Evolutionary conservation across 2,113 vertebrate genomes (phyloP).

Genomic region (Toxotes jaculatrix): DNA sequence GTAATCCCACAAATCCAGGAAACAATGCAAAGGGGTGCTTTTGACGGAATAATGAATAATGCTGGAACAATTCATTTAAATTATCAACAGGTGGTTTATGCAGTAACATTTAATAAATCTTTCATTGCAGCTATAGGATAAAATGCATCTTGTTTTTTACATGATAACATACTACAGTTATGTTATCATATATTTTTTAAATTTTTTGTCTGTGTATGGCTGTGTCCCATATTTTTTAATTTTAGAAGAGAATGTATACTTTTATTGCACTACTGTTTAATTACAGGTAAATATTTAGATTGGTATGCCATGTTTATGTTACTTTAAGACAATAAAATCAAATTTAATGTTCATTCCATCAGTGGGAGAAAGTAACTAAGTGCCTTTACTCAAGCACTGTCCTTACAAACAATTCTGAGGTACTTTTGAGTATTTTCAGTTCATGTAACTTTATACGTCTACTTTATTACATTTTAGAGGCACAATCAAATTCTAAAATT

Average conservation of each 20-base stretch:
- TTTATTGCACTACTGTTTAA: no score
- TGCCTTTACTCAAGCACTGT: fast-evolving
- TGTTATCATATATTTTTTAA: no score
- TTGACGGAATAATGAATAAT: constrained; percentile 24
- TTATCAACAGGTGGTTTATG: constrained; percentile 1
- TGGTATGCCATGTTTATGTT: no score
- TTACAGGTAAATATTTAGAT: neutral
- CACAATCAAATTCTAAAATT: neutral
- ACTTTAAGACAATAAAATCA: neutral
- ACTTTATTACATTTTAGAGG: neutral
- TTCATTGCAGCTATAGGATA: neutral
- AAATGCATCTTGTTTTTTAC: neutral
- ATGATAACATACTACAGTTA: no score
- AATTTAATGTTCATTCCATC: neutral
- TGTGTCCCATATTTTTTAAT: no score
- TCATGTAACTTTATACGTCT: neutral
- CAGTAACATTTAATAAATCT: neutral
- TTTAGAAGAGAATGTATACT: no score
- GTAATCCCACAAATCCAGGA: constrained; percentile 42
- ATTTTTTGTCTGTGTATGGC: no score
- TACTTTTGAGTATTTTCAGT: neutral
- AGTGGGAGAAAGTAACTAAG: no score
- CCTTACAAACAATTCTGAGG: neutral
- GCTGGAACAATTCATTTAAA: neutral
- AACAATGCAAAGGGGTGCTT: constrained; percentile 22